A percentile compares a stretch with the other conserved stretches of the same genome.
phyloP scores from a whole-genome alignment of 2,113 vertebrate species.

The Leucopsar rothschildi region DNA sequence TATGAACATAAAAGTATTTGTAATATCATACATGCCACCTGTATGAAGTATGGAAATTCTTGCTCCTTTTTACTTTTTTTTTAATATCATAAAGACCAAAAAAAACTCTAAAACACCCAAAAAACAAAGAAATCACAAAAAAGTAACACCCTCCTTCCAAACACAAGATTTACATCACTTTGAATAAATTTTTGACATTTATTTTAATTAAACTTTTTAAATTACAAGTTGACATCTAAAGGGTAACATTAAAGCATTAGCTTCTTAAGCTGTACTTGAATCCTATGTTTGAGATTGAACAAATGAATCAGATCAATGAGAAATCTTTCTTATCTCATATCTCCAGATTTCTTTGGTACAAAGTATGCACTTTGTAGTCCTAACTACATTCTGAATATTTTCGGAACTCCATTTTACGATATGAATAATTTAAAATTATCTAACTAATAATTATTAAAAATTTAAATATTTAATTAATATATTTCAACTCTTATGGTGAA shows the following conservation, averaged over 20 bases:
- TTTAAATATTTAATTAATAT: background rate
- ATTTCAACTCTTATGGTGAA: background rate
- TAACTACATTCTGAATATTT: background rate
- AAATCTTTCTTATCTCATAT: background rate
- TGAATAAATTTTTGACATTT: background rate
- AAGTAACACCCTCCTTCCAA: accelerated
- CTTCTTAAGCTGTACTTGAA: background rate
- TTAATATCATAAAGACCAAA: background rate
- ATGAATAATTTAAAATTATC: background rate
- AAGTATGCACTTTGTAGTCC: too few species aligned
- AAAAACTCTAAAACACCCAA: background rate
- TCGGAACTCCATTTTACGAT: background rate
- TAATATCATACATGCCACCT: background rate
- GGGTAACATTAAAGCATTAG: background rate
- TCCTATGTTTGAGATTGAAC: background rate
- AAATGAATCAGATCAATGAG: background rate
- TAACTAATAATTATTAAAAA: background rate
- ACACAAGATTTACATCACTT: background rate
- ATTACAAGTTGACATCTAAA: background rate
- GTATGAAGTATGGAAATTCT: accelerated
- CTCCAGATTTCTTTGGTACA: background rate
- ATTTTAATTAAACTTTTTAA: background rate
- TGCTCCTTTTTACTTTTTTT: background rate
- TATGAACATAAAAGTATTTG: background rate
- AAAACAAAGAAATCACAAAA: background rate